phyloP scores from a whole-genome alignment of 2,888 invertebrate genomes.

The Drosophila robusta region DNA sequence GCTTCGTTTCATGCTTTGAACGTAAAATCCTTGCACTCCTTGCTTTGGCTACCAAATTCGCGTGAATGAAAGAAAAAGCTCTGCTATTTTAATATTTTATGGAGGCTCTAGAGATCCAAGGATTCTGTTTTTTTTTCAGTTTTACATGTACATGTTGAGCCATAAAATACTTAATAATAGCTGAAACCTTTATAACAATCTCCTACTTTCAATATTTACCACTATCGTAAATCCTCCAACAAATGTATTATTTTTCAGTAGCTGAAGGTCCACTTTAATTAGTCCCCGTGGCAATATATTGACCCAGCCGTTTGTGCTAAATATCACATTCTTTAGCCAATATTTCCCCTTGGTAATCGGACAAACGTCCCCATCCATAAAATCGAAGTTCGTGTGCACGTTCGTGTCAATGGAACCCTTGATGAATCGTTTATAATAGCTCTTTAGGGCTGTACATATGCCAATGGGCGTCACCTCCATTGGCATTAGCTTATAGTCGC shows the following conservation, averaged over 20 bases:
- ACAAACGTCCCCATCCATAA: conserved; percentile 53
- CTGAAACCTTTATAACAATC: not conserved
- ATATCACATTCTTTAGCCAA: conserved; percentile 47
- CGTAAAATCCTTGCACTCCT: conserved; percentile 34
- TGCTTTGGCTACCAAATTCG: conserved; percentile 59
- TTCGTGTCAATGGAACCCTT: conserved; percentile 40
- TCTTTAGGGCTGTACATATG: conserved; percentile 46
- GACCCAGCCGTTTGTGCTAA: conserved; percentile 57
- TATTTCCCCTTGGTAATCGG: conserved; percentile 59
- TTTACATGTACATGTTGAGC: not conserved
- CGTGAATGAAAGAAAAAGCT: conserved; percentile 41
- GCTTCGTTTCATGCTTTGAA: conserved; percentile 44
- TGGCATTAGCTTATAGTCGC: conserved; percentile 53
- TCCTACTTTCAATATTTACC: conserved; percentile 42
- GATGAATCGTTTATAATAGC: conserved; percentile 49
- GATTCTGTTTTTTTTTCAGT: not conserved
- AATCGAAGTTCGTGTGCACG: conserved; percentile 54
- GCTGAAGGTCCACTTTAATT: conserved; percentile 42
- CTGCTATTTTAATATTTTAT: not conserved
- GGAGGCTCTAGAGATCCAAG: not conserved
- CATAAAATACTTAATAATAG: not conserved
- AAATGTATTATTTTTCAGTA: conserved; percentile 31
- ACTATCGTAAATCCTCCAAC: conserved; percentile 40
- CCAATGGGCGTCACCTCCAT: conserved; percentile 44
- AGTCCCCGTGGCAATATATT: conserved; percentile 56